Percentiles rank a stretch among this genome's conserved stretches.
Conservation (phyloP, 1,140 invertebrate genomes). For the Procambarus virginalis region DNA sequence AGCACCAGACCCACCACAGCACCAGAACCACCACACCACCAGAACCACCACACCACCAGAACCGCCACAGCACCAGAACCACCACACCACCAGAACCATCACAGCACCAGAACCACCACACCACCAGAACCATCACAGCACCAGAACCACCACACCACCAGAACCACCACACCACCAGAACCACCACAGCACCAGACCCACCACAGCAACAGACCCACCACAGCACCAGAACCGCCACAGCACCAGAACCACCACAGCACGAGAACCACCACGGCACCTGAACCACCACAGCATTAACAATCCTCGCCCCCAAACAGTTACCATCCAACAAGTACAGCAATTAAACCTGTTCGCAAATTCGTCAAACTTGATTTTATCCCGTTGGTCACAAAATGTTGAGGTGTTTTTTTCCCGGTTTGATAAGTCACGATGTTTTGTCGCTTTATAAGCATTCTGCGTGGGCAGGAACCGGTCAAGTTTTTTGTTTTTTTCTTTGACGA, state of each 20-base stretch:
- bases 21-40: background rate
- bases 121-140: background rate
- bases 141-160: background rate
- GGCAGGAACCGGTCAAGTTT: too few relatives aligned
- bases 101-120: background rate
- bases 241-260: background rate
- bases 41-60: background rate
- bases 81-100: background rate
- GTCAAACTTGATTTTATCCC: slow-evolving; percentile 4
- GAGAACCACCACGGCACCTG: background rate
- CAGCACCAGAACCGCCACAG: background rate
- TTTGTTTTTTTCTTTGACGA: too few relatives aligned
- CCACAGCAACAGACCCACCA: background rate
- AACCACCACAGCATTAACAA: background rate
- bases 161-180: background rate
- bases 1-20: background rate
- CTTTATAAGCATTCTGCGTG: too few relatives aligned
- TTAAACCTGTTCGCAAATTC: slow-evolving; percentile 24
- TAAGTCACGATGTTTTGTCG: too few relatives aligned
- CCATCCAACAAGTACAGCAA: background rate
- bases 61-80: background rate
- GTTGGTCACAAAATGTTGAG: background rate
- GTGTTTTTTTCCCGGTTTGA: background rate
- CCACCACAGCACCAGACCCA: background rate
- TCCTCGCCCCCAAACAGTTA: background rate